A percentile compares a stretch with the other conserved stretches of the same genome.
Evolutionary conservation across 2,797 vertebrate species (phyloP).

Genomic region (Hippopotamyrus pictus): DNA sequence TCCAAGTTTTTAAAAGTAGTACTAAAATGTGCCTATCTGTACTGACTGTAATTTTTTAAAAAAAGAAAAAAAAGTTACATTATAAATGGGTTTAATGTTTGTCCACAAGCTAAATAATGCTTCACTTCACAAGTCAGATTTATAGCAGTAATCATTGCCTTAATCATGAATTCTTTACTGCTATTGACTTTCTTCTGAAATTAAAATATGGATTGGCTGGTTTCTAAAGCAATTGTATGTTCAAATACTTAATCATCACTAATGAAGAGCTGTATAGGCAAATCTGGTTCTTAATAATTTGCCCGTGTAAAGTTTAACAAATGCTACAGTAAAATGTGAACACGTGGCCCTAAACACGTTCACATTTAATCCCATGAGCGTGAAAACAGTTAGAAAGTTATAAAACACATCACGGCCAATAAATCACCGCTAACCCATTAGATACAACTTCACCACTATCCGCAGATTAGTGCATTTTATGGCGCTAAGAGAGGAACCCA

Average conservation of each 20-base stretch:
- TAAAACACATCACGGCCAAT: not conserved
- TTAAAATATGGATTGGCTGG: conserved; percentile 13
- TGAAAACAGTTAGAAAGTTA: not conserved
- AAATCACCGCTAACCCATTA: not conserved
- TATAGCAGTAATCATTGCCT: conserved; percentile 8
- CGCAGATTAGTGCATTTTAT: conserved; percentile 8
- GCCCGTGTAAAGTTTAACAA: not conserved
- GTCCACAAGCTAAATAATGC: conserved; percentile 3
- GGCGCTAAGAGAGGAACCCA: conserved; percentile 1
- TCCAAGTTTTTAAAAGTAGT: conserved; percentile 8
- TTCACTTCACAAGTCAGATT: conserved; percentile 2
- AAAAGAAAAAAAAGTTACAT: not conserved
- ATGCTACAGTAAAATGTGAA: not conserved
- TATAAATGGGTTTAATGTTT: conserved; percentile 8
- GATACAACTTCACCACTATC: not conserved
- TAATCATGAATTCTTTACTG: conserved; percentile 9
- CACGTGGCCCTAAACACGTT: not conserved
- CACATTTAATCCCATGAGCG: not conserved
- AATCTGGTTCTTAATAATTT: not conserved
- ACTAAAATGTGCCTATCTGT: not conserved
- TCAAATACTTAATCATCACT: conserved; percentile 3
- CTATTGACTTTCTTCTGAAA: conserved; percentile 2
- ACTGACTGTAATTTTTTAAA: not conserved
- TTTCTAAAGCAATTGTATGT: not conserved
- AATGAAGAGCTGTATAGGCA: not conserved